Evolutionary conservation across 2,797 vertebrate genomes (phyloP).

Genomic region (Gymnoscopelus microlampas): DNA sequence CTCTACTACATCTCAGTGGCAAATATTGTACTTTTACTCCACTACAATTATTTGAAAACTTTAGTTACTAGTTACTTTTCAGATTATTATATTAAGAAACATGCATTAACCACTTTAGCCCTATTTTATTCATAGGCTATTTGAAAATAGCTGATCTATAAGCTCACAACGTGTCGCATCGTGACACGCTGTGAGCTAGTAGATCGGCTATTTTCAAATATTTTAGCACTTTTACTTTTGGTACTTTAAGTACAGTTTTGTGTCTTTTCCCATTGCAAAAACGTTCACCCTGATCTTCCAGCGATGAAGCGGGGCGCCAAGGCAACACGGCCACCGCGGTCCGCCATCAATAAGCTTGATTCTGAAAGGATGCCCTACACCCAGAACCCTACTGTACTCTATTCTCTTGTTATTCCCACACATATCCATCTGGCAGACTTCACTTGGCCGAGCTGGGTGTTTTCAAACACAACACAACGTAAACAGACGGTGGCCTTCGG

Average conservation of each 20-base stretch:
- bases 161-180: too few relatives aligned
- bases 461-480: conserved; percentile 25
- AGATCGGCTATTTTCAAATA: too few relatives aligned
- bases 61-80: too few relatives aligned
- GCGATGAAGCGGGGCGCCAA: conserved; percentile 40
- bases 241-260: neutral
- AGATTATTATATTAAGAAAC: too few relatives aligned
- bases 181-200: too few relatives aligned
- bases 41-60: too few relatives aligned
- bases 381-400: conserved; percentile 13
- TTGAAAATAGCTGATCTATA: too few relatives aligned
- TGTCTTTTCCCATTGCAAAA: conserved; percentile 15
- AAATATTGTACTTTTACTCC: too few relatives aligned
- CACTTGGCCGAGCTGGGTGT: conserved; percentile 25
- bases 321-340: conserved; percentile 45
- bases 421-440: conserved; percentile 47
- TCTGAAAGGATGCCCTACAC: conserved; percentile 51
- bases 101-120: too few relatives aligned
- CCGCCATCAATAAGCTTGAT: conserved; percentile 44
- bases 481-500: conserved; percentile 59
- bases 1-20: too few relatives aligned
- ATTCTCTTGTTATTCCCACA: conserved; percentile 5
- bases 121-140: too few relatives aligned
- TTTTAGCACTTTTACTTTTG: too few relatives aligned
- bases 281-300: conserved; percentile 40